A percentile compares a stretch with the other conserved stretches of the same genome.
phyloP scores from a whole-genome alignment of 2,113 vertebrate genomes.

The Urocitellus parryii region DNA sequence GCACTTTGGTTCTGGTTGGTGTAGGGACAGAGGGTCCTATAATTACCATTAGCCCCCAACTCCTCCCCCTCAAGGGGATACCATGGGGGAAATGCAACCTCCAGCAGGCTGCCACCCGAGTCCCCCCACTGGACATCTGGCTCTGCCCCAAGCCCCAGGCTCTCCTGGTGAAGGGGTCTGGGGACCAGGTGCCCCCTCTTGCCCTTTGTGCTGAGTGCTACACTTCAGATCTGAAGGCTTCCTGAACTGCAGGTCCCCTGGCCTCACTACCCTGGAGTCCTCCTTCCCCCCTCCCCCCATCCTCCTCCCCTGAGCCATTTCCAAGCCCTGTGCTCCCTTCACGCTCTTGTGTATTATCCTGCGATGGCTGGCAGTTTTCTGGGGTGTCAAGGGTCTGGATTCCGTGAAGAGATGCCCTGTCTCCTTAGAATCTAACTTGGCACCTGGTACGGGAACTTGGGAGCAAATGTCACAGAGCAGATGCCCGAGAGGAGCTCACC shows the following conservation, averaged over 20 bases:
- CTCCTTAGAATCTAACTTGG: background rate
- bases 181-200: background rate
- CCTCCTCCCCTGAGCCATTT: background rate
- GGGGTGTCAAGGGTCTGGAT: background rate
- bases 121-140: no score
- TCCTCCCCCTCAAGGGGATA: background rate
- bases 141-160: background rate
- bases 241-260: background rate
- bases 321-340: background rate
- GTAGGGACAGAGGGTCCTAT: background rate
- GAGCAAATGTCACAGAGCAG: background rate
- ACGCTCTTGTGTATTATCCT: background rate
- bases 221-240: background rate
- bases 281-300: background rate
- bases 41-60: background rate
- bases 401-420: fast-evolving
- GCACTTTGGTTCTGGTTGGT: background rate
- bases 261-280: background rate
- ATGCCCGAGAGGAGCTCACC: background rate
- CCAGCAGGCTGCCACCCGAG: no score
- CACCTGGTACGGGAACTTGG: background rate
- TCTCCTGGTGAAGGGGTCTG: background rate
- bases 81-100: background rate
- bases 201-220: background rate
- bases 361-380: background rate